Evolutionary conservation across 2,113 vertebrate species (phyloP), one percentile per base, ranked within the genome.

Genomic region (Eleginops maclovinus): DNA sequence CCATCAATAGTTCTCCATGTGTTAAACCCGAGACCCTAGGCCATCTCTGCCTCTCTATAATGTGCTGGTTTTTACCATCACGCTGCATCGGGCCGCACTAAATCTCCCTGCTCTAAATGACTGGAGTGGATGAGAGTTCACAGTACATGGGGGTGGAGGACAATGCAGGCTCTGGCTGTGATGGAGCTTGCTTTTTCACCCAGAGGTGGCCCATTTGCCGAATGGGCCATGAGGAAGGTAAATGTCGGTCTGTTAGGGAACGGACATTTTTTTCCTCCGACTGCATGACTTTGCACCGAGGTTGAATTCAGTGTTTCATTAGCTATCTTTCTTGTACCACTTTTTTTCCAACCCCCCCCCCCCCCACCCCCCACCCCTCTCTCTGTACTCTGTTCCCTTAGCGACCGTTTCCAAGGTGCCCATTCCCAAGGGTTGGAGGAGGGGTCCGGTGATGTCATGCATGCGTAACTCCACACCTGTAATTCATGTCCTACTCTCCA

Each of bases 391-490:
- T 90, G 93, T 94, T 95, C 94, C 92, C 94, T 90, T 94, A 94
- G 92, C 88, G 93, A 94, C 93, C 51, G 94, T 95, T 94, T 94
- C 94, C 94, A 94, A 92, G 93, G 92, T 89, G 78, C 93, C 89
- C 85, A 90, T 89, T 92, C 88, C 92, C 90, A 88, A 80, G 84
- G 83, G 92, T 88, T 89, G 86, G 87, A 88, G 90, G 90, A 92
- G 90, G 92, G 89, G 81, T 88, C 81, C 84, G 78, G 90, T 93
- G 93, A 93, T 94, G 93, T 95, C 93, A 94, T 83, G 83, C 93
- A 91, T 93, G 85, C 92, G 93, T 93, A 94, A 94, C 88, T 89
- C 81, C 83, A 94, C 93, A 95, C 93, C 94, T 94, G 91, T 93
- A 93, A 93, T 90, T 80, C 79, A 79, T 83, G 72, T 81, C 65